Base-by-base conservation (phyloP, 2,797 vertebrate species). In the Tragopan temminckii region DNA sequence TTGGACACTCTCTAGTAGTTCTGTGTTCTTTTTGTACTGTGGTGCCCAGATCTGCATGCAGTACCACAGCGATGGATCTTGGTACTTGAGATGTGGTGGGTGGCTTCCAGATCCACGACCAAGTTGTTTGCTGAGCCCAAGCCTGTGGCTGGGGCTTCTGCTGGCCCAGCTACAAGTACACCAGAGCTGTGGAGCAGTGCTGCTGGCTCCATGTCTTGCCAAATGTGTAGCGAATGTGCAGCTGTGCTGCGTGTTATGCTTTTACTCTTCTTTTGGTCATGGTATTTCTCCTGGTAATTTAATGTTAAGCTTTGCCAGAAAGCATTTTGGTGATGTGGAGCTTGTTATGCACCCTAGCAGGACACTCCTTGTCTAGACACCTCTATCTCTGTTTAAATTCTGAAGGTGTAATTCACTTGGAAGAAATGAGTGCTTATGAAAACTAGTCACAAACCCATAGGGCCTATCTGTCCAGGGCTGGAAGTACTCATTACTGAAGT, bases 351-450 rank as follows among this genome's bases (percentile, higher is more conserved):
- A 75, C 46, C 11, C 16, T 79, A 50, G 7, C 69, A 82, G 75
- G 85, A 66, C 81, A 55, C 88, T 93, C 87, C 93, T 88, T 40
- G 93, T 96, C 95, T 95, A 94, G 96, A 96, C 88, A 43, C 15
- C n/a, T 85, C 77, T 79, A 8, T 83, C 84, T 90, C 62, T 31
- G n/a, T 87, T 90, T 82, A 87, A 72, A 70, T 92, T 27, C 77
- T 81, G 70, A 71, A 71, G 31, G 33, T 82, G 16, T 90, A 96
- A 93, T 75, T 93, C 87, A 76, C 29, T 67, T 2, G 1, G 62
- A 79, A 90, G 48, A 53, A 63, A 75, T 33, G 17, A 89, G 27
- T 80, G 57, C 27, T 64, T 24, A 78, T 57, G 38, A 69, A 78
- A 82, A 59, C 2, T 31, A 27, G 55, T 78, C 46, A 31, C 42